Evolutionary conservation across 2,797 vertebrate species (phyloP).

Genomic region (Prionace glauca): DNA sequence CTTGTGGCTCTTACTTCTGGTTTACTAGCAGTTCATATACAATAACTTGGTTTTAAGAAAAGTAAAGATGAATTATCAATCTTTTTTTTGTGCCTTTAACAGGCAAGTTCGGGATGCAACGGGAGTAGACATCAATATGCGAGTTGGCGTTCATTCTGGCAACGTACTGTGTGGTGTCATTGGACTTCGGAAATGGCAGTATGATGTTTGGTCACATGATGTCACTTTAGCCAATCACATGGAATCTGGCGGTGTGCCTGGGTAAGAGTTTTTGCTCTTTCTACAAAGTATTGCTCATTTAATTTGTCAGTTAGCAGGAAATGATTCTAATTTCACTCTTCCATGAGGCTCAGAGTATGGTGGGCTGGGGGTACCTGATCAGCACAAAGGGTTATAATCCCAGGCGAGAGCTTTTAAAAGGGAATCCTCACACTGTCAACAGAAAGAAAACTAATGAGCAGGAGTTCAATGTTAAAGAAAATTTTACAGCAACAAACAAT

Average conservation of each 20-base stretch:
- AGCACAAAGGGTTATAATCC: too few species aligned
- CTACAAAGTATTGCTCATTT: not conserved
- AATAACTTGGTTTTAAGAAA: not conserved
- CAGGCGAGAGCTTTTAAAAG: too few species aligned
- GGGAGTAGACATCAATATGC: constrained; percentile 92
- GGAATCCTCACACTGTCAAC: too few species aligned
- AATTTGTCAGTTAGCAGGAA: not conserved
- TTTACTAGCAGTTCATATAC: not conserved
- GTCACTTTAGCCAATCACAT: constrained; percentile 96
- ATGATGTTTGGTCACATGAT: constrained; percentile 95
- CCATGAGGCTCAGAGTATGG: too few species aligned
- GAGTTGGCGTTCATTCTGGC: constrained; percentile 92
- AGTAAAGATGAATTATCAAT: not conserved
- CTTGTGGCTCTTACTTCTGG: not conserved
- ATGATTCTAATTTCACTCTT: not conserved
- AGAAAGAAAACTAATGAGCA: too few species aligned
- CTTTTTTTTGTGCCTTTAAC: not conserved
- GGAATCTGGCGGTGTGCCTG: constrained; percentile 90
- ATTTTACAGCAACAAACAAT: too few species aligned
- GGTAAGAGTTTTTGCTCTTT: constrained; percentile 58
- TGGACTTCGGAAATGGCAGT: constrained; percentile 96
- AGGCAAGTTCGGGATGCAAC: constrained; percentile 94
- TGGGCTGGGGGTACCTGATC: not conserved
- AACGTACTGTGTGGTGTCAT: constrained; percentile 95
- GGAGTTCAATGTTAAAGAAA: too few species aligned